Evolutionary conservation across 2,888 invertebrate genomes (phyloP), one percentile per base, ranked within the genome.

Genomic region (Molorchus minor): DNA sequence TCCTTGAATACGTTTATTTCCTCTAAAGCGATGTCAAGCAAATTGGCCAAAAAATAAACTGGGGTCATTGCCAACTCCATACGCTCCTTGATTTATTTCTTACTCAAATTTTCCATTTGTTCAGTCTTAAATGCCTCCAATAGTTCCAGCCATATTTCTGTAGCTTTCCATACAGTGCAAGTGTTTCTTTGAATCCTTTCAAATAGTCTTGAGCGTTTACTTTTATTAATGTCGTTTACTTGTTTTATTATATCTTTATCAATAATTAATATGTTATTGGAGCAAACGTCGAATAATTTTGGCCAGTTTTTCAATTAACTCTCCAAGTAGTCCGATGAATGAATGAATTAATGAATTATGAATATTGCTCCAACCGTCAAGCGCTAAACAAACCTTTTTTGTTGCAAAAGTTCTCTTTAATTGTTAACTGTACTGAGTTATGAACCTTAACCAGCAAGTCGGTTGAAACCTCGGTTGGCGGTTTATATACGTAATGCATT

Each of bases 231-330:
- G 17, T 43, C 43, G 19, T 43, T 43, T 17, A 25, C 2, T 4
- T 13, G 5, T 21, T 43, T n/a, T 21, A 12, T 19, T 43, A 43
- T 25, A 2, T 25, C 25, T 12, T 33, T 19, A 33, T 61, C 58
- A 33, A 64, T 20, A 43, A 12, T 38, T 29, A 25, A 13, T 25
- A 43, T 57, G 13, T 54, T 38, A 21, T 38, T 33, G 16, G 49
- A 36, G 19, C 58, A 62, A 38, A 59, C 36, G 17, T 43, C 19
- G 10, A 8, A 19, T 43, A 59, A 43, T 43, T 43, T 56, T 15
- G 41, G 51, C 60, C 60, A 51, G 49, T 65, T 56, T 36, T 49
- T 51, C 16, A 55, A 12, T 21, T 58, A 64, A 8, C 38, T 38
- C 46, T 56, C 56, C 15, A 64, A 13, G 29, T 52, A 56, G 21